Evolutionary conservation across 2,888 invertebrate species (phyloP).

Genomic region (Dicycla oo): DNA sequence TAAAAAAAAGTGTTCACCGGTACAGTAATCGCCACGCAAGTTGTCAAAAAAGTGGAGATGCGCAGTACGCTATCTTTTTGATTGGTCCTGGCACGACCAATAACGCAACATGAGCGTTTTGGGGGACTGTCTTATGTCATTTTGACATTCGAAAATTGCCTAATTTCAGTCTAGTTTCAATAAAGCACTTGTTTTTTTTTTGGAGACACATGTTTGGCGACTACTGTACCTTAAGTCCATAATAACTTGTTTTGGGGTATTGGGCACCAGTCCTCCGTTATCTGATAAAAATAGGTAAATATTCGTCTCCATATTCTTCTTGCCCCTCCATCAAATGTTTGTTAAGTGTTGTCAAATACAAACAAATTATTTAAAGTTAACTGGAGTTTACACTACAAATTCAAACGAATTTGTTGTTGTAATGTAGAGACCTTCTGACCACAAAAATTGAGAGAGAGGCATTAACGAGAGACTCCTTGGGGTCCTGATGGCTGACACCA

Average conservation of each 20-base stretch:
- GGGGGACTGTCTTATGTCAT: too few relatives aligned
- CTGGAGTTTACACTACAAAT: neutral
- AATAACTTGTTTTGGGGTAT: neutral
- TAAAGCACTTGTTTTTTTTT: too few relatives aligned
- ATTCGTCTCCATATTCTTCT: neutral
- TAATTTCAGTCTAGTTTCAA: too few relatives aligned
- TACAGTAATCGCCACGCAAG: too few relatives aligned
- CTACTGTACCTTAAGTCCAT: neutral
- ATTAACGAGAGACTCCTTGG: neutral
- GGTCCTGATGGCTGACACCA: neutral
- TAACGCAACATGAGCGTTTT: too few relatives aligned
- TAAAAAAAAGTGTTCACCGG: neutral
- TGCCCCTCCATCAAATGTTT: neutral
- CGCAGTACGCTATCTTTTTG: too few relatives aligned
- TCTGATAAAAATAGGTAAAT: neutral
- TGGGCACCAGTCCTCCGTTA: neutral
- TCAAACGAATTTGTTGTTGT: too few relatives aligned
- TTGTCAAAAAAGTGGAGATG: too few relatives aligned
- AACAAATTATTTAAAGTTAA: neutral
- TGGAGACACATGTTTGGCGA: too few relatives aligned
- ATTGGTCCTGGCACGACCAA: too few relatives aligned
- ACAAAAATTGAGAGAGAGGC: neutral
- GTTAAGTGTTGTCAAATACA: neutral
- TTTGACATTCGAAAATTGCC: too few relatives aligned
- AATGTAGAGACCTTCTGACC: neutral